Evolutionary conservation across 2,797 vertebrate genomes (phyloP), one percentile per base, ranked within the genome.

Genomic region (Rhyacichthys aspro): DNA sequence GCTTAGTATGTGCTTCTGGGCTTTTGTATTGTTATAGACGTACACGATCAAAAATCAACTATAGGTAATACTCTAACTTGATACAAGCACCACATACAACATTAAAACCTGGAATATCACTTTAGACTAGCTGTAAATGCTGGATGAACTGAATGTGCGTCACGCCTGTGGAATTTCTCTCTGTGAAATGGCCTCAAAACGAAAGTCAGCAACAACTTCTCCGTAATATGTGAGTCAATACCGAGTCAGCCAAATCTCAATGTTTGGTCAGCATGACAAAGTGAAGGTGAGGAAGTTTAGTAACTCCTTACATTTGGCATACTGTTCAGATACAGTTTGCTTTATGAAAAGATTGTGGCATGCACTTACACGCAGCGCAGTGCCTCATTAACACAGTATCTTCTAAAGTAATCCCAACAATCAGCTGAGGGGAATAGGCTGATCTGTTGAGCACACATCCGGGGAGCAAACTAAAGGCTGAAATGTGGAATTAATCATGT

Each of bases 281-380:
- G 45, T 37, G 2, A 43, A 17, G 8, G 49, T 39, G 39, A 68
- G 46, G 32, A 23, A 48, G 46, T 56, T 63, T 73, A 45, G 52
- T 46, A 77, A 72, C 55, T 28, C 52, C 33, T 66, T 8, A 73
- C 63, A 61, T 75, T 63, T 56, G 60, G 54, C 66, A 66, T 14
- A 17, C 66, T 47, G 41, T 9, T 15, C 55, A 56, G 33, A 39
- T 64, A 17, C 38, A 50, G n/a, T 43, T 23, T 59, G 39, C 9
- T 38, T 67, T 52, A 44, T 44, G 12, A 56, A 41, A 64, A 16
- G 16, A 49, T 55, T 49, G 23, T 33, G 58, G 61, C 55, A 67
- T 38, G 55, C 63, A 49, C 33, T 66, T 46, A 44, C 72, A 67
- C 41, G 64, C 67, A 63, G 48, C 42, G 53, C 47, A 64, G 10